phyloP scores from a whole-genome alignment of 1,140 invertebrate species.

The Lasioglossum albipes region DNA sequence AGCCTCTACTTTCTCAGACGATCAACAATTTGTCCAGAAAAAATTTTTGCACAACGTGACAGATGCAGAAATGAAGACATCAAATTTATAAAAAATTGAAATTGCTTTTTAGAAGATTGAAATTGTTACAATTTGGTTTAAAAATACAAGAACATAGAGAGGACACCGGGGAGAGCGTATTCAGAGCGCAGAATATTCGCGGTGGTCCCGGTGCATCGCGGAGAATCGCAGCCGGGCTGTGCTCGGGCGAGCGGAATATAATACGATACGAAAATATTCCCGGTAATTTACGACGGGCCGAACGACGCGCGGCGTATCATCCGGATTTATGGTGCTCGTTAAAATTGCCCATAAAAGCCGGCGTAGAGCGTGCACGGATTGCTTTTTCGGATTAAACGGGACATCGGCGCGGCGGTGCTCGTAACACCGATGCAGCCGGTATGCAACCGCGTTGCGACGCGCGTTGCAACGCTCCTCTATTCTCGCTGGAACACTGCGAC shows the following conservation, averaged over 20 bases:
- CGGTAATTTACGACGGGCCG: slow-evolving; percentile 24
- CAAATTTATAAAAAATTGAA: too few species aligned
- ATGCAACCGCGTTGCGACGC: not conserved
- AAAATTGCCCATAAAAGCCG: slow-evolving; percentile 44
- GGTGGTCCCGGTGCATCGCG: too few species aligned
- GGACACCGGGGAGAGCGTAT: too few species aligned
- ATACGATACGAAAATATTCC: slow-evolving; percentile 35
- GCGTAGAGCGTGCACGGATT: slow-evolving; percentile 19
- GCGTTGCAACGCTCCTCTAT: not conserved
- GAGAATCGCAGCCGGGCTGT: too few species aligned
- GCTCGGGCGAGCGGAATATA: not conserved
- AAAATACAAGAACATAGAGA: too few species aligned
- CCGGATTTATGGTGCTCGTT: slow-evolving; percentile 39
- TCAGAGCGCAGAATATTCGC: too few species aligned
- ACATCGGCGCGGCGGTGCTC: not conserved
- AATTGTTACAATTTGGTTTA: too few species aligned
- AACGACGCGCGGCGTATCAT: slow-evolving; percentile 34
- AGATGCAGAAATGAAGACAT: too few species aligned
- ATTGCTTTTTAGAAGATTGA: too few species aligned
- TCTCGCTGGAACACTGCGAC: not conserved
- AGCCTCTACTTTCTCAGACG: too few species aligned
- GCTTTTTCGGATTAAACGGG: slow-evolving; percentile 46
- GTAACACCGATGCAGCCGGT: not conserved
- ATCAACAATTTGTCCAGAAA: too few species aligned
- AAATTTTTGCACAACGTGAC: too few species aligned